Percentiles rank a stretch among this genome's conserved stretches.
Evolutionary conservation across 2,888 invertebrate genomes (phyloP).

Genomic region (Subacronicta megacephala): DNA sequence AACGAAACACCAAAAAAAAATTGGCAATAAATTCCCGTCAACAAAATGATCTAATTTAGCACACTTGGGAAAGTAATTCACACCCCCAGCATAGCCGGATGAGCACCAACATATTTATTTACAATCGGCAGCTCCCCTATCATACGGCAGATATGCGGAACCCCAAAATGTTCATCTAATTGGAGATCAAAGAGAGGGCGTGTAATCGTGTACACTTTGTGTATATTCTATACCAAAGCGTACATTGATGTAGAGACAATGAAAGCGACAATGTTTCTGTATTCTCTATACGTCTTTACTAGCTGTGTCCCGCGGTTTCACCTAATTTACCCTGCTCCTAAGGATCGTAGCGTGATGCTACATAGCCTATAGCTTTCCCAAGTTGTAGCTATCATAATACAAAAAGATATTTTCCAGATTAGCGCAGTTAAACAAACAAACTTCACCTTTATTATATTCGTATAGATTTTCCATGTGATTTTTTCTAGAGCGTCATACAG

Average conservation of each 20-base stretch:
- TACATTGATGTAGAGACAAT: conserved; percentile 48
- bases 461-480: too few relatives aligned
- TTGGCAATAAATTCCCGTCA: conserved; percentile 29
- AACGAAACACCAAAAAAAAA: conserved; percentile 3
- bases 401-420: too few relatives aligned
- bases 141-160: conserved; percentile 73
- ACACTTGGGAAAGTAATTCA: conserved; percentile 55
- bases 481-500: too few relatives aligned
- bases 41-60: conserved; percentile 44
- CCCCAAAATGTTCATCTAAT: conserved; percentile 89
- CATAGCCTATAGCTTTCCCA: too few relatives aligned
- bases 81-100: conserved; percentile 54
- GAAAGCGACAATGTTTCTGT: conserved; percentile 59
- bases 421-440: too few relatives aligned
- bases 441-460: too few relatives aligned
- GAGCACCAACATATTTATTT: conserved; percentile 76
- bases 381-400: too few relatives aligned
- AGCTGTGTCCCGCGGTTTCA: too few relatives aligned
- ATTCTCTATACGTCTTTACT: background rate
- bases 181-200: conserved; percentile 88
- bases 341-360: too few relatives aligned
- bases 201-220: conserved; percentile 82
- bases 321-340: too few relatives aligned
- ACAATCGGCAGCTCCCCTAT: conserved; percentile 73
- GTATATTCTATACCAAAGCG: conserved; percentile 66